Percentiles rank a stretch among this genome's conserved stretches.
These are phyloP conservation scores for Tachysurus vachellii DNA, from an alignment of 2,113 vertebrate genomes.

Conservation along the genomic window DNA sequence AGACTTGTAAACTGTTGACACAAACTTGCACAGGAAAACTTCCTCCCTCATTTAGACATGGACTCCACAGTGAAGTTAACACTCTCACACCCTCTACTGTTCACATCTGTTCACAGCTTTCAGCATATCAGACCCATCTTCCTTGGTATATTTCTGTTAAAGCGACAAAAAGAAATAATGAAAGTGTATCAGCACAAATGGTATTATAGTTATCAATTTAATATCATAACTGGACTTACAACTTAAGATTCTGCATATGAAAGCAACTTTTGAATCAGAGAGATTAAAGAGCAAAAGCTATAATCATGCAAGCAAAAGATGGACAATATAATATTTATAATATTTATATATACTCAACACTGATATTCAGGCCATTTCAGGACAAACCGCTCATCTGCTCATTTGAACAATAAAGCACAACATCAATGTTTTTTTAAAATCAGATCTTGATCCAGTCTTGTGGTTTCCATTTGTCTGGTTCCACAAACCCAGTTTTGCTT, in stretches of 20 bases:
- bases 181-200: background rate
- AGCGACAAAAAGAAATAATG: background rate
- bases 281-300: background rate
- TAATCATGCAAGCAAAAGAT: background rate
- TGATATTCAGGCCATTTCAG: background rate
- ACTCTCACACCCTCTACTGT: constrained; percentile 48
- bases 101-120: background rate
- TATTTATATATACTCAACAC: too few relatives aligned
- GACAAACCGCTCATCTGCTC: background rate
- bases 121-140: background rate
- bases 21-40: background rate
- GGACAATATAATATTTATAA: too few relatives aligned
- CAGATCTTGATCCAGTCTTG: background rate
- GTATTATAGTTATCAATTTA: background rate
- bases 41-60: background rate
- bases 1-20: background rate
- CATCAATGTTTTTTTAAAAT: background rate
- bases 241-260: background rate
- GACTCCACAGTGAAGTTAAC: background rate
- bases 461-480: background rate
- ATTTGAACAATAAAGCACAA: background rate
- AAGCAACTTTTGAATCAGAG: background rate
- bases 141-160: background rate
- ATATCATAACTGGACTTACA: background rate
- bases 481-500: background rate